Conservation (phyloP, 92 coral and sea anemone genomes). For the Palythoa heliodiscus region DNA sequence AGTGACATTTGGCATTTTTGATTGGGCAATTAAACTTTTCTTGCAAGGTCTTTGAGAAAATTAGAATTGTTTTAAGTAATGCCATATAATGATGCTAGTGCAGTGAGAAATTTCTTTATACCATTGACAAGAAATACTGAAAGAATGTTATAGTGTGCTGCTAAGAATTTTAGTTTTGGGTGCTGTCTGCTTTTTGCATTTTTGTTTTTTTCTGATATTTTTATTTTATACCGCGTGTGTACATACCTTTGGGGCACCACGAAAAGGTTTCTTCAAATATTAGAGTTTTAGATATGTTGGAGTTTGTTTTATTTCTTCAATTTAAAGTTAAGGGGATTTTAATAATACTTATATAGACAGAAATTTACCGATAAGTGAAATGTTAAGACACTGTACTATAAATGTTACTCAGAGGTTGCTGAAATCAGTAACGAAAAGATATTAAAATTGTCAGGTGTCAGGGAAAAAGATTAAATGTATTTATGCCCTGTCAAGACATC, state of each 20-base stretch:
- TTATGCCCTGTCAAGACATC: conserved; percentile 42
- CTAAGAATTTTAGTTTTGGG: neutral
- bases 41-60: neutral
- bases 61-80: neutral
- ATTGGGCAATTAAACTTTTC: conserved; percentile 25
- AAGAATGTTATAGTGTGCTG: neutral
- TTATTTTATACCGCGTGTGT: conserved; percentile 12
- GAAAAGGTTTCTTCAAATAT: conserved; percentile 4
- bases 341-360: conserved; percentile 21
- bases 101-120: conserved; percentile 11
- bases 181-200: neutral
- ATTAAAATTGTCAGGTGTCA: conserved; percentile 48
- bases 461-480: conserved; percentile 31
- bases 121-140: conserved; percentile 34
- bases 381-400: conserved; percentile 11
- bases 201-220: neutral
- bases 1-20: neutral
- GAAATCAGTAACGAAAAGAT: conserved; percentile 34
- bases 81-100: neutral
- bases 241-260: conserved; percentile 10
- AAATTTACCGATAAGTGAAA: conserved; percentile 30
- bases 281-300: conserved; percentile 27
- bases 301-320: conserved; percentile 16
- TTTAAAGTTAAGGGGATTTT: conserved; percentile 31
- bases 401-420: conserved; percentile 25